These are phyloP conservation scores for Gymnoscopelus microlampas DNA, from an alignment of 2,797 vertebrate species.

Conservation along the genomic window DNA sequence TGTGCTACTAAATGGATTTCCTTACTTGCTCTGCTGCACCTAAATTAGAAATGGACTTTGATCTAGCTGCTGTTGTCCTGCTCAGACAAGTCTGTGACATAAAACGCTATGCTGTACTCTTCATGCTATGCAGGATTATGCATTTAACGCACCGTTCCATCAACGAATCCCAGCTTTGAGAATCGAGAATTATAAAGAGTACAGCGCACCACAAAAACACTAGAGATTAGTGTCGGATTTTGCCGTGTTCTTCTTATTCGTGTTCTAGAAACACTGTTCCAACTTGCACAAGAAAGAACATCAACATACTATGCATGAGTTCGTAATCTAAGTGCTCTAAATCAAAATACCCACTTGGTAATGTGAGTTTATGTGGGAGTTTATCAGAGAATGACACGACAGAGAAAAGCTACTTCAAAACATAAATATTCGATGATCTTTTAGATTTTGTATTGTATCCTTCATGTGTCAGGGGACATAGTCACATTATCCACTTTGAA, in stretches of 20 bases:
- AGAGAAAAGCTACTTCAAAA: neutral
- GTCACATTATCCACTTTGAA: no score
- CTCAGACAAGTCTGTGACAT: neutral
- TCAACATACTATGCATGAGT: no score
- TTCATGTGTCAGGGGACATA: neutral
- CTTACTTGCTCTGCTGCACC: neutral
- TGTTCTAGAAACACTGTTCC: no score
- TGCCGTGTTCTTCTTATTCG: no score
- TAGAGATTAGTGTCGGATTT: no score
- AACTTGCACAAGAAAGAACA: no score
- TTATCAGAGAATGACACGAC: neutral
- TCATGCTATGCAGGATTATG: no score
- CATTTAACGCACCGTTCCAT: no score
- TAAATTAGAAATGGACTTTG: conserved; percentile 17
- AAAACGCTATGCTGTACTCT: neutral
- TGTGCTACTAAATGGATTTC: conserved; percentile 9
- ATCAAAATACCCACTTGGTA: neutral
- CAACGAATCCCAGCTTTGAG: no score
- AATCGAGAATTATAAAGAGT: no score
- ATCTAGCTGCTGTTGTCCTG: neutral
- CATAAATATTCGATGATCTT: conserved; percentile 19
- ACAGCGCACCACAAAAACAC: no score
- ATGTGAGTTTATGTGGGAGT: neutral
- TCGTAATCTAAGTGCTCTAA: conserved; percentile 8
- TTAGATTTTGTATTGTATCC: neutral